A percentile compares a stretch with the other conserved stretches of the same genome.
phyloP scores from a whole-genome alignment of 2,888 invertebrate genomes.

The Galerucella calmariensis region DNA sequence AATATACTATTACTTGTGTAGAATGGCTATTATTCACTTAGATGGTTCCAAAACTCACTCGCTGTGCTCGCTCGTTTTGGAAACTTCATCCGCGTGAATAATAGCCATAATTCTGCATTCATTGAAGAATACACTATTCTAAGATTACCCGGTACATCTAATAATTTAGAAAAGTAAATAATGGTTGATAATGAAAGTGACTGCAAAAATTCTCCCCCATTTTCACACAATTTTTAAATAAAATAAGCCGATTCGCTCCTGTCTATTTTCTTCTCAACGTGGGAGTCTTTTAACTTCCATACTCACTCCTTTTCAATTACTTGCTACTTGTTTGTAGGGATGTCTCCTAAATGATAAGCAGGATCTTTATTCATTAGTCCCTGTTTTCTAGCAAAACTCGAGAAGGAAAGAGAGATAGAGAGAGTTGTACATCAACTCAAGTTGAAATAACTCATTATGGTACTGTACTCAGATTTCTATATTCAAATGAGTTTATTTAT shows the following conservation, averaged over 20 bases:
- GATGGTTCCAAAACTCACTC: no score
- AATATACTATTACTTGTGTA: no score
- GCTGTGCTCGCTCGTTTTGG: no score
- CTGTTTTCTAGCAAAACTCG: constrained; percentile 26
- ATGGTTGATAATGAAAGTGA: no score
- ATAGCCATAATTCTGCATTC: no score
- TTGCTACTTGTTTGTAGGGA: constrained; percentile 43
- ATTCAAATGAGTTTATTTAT: background rate
- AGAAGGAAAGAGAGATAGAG: background rate
- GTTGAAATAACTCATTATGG: constrained; percentile 21
- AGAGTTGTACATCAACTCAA: background rate
- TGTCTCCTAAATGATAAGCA: constrained; percentile 51
- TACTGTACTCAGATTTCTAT: background rate
- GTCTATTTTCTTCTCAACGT: constrained; percentile 9
- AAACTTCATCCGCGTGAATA: no score
- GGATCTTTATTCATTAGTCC: constrained; percentile 50
- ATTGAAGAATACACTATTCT: no score
- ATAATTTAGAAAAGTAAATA: no score
- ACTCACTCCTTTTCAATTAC: constrained; percentile 47
- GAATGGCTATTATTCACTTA: no score
- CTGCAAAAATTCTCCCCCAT: no score
- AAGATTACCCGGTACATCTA: no score
- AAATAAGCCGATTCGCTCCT: background rate
- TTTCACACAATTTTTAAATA: no score
- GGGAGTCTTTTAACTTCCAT: constrained; percentile 27